Conservation (phyloP, 2,797 vertebrate species). For the Danio choprae region DNA sequence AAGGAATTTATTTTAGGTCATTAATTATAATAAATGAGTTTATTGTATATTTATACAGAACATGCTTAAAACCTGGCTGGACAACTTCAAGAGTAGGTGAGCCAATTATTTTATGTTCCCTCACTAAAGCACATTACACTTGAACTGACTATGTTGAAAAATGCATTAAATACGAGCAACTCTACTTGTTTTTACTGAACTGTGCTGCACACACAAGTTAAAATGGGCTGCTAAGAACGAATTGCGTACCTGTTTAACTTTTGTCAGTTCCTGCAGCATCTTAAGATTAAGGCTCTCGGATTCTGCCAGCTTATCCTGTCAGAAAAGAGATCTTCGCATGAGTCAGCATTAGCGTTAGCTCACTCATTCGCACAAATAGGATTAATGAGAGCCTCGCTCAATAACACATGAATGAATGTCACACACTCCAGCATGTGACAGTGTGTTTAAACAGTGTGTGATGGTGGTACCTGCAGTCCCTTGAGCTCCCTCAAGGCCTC, state of each 20-base stretch:
- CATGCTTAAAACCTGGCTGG: background rate
- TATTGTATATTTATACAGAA: background rate
- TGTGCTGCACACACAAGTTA: too few species aligned
- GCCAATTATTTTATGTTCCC: background rate
- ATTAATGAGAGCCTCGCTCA: slow-evolving; percentile 18
- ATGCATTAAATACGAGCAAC: background rate
- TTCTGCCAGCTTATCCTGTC: slow-evolving; percentile 85
- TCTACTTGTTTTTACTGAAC: background rate
- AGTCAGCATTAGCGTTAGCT: slow-evolving; percentile 25
- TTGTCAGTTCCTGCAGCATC: slow-evolving; percentile 84
- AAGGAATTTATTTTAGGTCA: too few species aligned
- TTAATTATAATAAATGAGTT: too few species aligned
- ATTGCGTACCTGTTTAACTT: slow-evolving; percentile 82
- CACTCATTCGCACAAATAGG: slow-evolving; percentile 26
- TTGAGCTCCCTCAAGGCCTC: slow-evolving; percentile 84
- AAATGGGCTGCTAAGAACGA: too few species aligned
- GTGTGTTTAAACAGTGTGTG: background rate
- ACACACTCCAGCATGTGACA: slow-evolving; percentile 19
- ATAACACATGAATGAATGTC: slow-evolving; percentile 29
- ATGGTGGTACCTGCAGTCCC: slow-evolving; percentile 83
- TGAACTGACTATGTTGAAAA: background rate
- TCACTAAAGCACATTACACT: background rate
- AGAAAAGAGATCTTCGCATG: slow-evolving; percentile 28
- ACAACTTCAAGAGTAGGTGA: background rate
- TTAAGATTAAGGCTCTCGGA: slow-evolving; percentile 82